Conservation (phyloP, 2,888 invertebrate genomes). For the Dioctria linearis region DNA sequence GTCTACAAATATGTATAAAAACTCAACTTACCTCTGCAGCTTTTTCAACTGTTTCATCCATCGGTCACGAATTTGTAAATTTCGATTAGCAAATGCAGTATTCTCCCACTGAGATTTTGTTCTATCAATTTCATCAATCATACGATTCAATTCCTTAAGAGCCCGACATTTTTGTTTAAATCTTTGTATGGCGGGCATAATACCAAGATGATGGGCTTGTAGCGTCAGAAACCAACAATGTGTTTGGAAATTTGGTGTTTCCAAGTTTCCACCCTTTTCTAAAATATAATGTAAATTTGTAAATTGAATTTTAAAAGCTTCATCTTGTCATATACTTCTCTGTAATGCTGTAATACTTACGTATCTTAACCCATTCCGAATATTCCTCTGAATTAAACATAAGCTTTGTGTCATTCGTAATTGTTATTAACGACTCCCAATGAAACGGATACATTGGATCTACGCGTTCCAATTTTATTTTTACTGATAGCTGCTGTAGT, state of each 20-base stretch:
- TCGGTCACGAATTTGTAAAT: constrained; percentile 86
- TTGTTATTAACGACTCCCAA: constrained; percentile 80
- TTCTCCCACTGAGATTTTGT: constrained; percentile 88
- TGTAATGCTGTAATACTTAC: constrained; percentile 69
- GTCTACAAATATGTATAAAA: neutral
- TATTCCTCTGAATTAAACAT: constrained; percentile 88
- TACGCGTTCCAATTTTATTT: constrained; percentile 91
- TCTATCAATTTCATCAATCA: constrained; percentile 86
- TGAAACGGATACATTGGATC: constrained; percentile 92
- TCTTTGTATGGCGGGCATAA: constrained; percentile 90
- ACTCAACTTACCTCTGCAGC: constrained; percentile 74
- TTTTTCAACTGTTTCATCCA: constrained; percentile 91
- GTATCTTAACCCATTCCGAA: constrained; percentile 80
- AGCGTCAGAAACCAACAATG: constrained; percentile 98
- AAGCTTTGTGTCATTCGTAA: constrained; percentile 86
- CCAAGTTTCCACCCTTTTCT: constrained; percentile 76
- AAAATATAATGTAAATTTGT: constrained; percentile 54
- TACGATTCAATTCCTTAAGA: constrained; percentile 85
- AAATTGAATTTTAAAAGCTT: neutral
- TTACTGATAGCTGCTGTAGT: constrained; percentile 89
- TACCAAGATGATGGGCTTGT: constrained; percentile 93
- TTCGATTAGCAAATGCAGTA: constrained; percentile 82
- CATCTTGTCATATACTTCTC: neutral
- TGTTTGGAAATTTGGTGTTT: constrained; percentile 92
- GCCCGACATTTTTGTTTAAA: constrained; percentile 81